Conservation (phyloP, 2,888 invertebrate genomes). For the Xestobium rufovillosum region DNA sequence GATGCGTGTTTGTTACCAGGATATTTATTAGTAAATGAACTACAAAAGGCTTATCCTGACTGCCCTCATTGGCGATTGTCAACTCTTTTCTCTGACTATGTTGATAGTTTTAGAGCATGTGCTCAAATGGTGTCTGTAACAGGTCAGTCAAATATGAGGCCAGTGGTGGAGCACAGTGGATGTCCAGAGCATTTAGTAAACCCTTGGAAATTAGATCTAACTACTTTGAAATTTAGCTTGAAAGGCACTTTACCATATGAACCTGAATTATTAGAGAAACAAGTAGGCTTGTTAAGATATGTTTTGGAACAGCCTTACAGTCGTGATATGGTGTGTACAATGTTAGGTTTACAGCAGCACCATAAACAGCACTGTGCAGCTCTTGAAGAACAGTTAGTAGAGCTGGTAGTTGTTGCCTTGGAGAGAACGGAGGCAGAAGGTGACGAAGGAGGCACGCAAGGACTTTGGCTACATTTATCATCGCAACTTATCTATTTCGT, state of each 20-base stretch:
- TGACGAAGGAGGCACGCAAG: constrained; percentile 58
- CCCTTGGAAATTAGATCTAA: constrained; percentile 88
- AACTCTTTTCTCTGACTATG: constrained; percentile 75
- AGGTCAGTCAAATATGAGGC: constrained; percentile 83
- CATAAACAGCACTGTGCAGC: constrained; percentile 59
- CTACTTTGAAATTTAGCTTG: constrained; percentile 61
- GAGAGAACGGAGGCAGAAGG: constrained; percentile 72
- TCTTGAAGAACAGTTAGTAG: constrained; percentile 87
- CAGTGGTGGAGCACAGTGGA: constrained; percentile 88
- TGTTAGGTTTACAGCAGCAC: constrained; percentile 87
- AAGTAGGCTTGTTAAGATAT: constrained; percentile 78
- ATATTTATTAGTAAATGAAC: constrained; percentile 92
- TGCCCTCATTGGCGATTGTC: constrained; percentile 94
- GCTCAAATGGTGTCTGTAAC: constrained; percentile 95
- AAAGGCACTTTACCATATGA: constrained; percentile 83
- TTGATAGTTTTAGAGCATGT: constrained; percentile 82
- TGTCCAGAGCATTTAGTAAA: constrained; percentile 84
- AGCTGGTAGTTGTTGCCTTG: constrained; percentile 85
- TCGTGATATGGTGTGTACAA: constrained; percentile 91
- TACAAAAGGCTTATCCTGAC: constrained; percentile 80
- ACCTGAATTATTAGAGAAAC: constrained; percentile 79
- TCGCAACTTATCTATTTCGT: constrained; percentile 93
- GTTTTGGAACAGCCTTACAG: constrained; percentile 93
- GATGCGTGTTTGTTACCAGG: constrained; percentile 88
- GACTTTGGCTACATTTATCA: constrained; percentile 89